Base-by-base conservation (phyloP, 2,888 invertebrate genomes). In the Diarsia mendica region DNA sequence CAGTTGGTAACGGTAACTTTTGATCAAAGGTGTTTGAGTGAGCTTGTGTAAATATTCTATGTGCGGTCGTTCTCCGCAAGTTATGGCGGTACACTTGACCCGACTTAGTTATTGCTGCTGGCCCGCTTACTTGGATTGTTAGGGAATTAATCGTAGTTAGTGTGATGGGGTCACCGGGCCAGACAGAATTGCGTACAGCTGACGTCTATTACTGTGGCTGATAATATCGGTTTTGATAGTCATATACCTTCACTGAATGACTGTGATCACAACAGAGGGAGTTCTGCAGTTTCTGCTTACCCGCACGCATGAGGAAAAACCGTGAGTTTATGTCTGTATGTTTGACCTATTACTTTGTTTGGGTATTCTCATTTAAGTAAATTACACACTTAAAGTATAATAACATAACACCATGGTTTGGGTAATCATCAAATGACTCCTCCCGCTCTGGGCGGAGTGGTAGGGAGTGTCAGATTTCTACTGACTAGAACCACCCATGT, bases 11-110 rank as follows among this genome's bases (percentile, higher is more conserved):
- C 48, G 51, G 63, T 76, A 86, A 87, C 80, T 86, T 88, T 87
- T 79, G 89, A 88, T 90, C 88, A 90, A 90, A 79, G 80, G 80
- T 82, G 81, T 84, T 82, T 77, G 80, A 85, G 82, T 81, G 82
- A 86, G 85, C 81, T 82, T 61, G 80, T 86, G 89, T 92, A 91
- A 92, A 92, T 92, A 92, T 92, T 92, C 85, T 89, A 90, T 89
- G 89, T 89, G 92, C 89, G 92, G 92, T 90, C 85, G 79, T 87
- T 82, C 75, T 71, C 85, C 80, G 85, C 88, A 87, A 92, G 90
- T 92, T 92, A 92, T 88, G 82, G 90, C 76, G 91, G 90, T 90
- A 80, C 82, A 75, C 79, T 83, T 82, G 86, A 85, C 86, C 89
- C 84, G 80, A 69, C 86, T 89, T 87, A 88, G 88, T 89, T 87